Evolutionary conservation across 2,797 vertebrate species (phyloP).

Genomic region (Gephyroberyx darwinii): DNA sequence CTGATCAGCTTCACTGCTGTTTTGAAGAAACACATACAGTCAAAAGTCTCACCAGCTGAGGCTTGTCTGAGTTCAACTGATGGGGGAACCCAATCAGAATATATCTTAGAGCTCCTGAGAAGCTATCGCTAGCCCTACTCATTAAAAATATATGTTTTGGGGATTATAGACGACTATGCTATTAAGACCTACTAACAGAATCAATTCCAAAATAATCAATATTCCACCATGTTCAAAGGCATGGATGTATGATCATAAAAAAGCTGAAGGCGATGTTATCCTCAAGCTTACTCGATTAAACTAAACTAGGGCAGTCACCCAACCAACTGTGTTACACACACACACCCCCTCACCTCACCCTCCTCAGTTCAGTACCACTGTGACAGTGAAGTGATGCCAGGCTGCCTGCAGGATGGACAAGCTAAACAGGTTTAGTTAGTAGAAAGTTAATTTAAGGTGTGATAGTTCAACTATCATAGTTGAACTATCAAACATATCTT

Average conservation of each 20-base stretch:
- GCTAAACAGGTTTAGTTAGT: not conserved
- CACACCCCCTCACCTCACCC: slow-evolving; percentile 8
- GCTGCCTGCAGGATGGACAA: not conserved
- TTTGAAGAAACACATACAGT: slow-evolving; percentile 14
- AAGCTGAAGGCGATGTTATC: not conserved
- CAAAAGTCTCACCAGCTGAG: slow-evolving; percentile 10
- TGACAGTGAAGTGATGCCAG: not conserved
- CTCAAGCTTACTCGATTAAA: slow-evolving; percentile 15
- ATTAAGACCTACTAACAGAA: not conserved
- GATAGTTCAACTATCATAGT: not conserved
- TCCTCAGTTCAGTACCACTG: not conserved
- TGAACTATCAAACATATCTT: not conserved
- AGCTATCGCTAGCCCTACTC: not conserved
- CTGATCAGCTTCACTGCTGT: slow-evolving; percentile 18
- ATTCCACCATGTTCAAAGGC: not conserved
- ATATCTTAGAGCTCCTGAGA: not conserved
- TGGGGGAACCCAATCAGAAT: not conserved
- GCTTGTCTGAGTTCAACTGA: not conserved
- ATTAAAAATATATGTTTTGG: not conserved
- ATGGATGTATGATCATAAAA: not conserved
- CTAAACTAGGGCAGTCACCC: slow-evolving; percentile 18
- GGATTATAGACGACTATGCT: no score
- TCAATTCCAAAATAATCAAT: no score
- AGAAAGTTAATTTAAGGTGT: not conserved
- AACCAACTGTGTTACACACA: slow-evolving; percentile 7